Conservation (phyloP, 2,888 invertebrate genomes). For the Acleris emargana region DNA sequence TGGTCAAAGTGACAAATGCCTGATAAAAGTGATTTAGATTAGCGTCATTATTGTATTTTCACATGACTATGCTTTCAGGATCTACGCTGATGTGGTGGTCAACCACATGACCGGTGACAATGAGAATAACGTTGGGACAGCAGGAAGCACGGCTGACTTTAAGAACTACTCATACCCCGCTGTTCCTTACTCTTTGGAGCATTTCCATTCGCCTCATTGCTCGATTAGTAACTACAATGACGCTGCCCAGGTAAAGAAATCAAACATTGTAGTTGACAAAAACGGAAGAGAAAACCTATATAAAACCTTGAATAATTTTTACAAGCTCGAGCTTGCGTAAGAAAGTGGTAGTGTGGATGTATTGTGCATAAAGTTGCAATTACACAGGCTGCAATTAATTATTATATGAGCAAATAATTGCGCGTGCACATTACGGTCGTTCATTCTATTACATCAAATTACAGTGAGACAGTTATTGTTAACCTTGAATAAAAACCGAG, state of each 20-base stretch:
- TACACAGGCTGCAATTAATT: too few species aligned
- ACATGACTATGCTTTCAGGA: conserved; percentile 57
- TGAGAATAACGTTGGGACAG: conserved; percentile 79
- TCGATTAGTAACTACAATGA: conserved; percentile 79
- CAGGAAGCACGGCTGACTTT: conserved; percentile 82
- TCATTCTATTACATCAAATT: too few species aligned
- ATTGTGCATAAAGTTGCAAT: too few species aligned
- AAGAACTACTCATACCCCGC: conserved; percentile 71
- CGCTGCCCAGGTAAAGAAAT: conserved; percentile 69
- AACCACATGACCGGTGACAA: conserved; percentile 89
- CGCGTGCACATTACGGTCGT: too few species aligned
- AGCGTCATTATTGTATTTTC: not conserved
- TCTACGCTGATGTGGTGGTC: conserved; percentile 89
- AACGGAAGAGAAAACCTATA: too few species aligned
- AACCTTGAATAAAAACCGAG: too few species aligned
- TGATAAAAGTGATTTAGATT: too few species aligned
- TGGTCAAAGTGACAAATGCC: not conserved
- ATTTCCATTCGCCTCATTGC: conserved; percentile 82
- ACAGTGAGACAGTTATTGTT: too few species aligned
- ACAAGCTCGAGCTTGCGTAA: too few species aligned
- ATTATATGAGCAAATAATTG: too few species aligned
- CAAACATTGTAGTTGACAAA: not conserved
- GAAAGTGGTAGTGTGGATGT: too few species aligned
- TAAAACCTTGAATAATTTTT: too few species aligned
- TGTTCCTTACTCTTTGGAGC: conserved; percentile 79